phyloP scores from a whole-genome alignment of 2,797 vertebrate genomes.

The Momotus momota region DNA sequence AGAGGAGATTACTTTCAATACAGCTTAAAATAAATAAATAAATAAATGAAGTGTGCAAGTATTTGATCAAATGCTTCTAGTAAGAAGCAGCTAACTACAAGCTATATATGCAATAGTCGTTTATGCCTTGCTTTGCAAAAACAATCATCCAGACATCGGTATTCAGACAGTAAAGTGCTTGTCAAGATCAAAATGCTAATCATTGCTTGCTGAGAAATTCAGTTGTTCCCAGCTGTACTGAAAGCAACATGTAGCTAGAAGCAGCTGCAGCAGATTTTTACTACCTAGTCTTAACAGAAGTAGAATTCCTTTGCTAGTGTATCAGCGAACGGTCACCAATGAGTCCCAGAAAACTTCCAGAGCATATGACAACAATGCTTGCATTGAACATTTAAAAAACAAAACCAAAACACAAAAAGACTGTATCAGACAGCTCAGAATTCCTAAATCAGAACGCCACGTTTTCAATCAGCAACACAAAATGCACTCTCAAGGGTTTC shows the following conservation, averaged over 20 bases:
- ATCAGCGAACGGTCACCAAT: not conserved
- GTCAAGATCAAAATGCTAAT: slow-evolving; percentile 81
- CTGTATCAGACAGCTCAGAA: not conserved
- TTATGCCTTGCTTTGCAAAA: slow-evolving; percentile 63
- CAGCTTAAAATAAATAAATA: not conserved
- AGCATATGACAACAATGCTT: not conserved
- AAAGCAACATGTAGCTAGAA: slow-evolving; percentile 33
- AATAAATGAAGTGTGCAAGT: not conserved
- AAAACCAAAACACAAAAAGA: not conserved
- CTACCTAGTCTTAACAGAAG: slow-evolving; percentile 5
- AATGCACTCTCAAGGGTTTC: not conserved
- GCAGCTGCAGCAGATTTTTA: slow-evolving; percentile 44
- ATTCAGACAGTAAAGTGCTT: slow-evolving; percentile 75
- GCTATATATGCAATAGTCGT: slow-evolving; percentile 29
- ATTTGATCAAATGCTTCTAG: slow-evolving; percentile 54
- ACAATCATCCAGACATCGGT: slow-evolving; percentile 68
- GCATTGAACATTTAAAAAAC: not conserved
- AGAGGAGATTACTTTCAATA: slow-evolving; percentile 5
- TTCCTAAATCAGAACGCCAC: not conserved
- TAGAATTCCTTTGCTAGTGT: not conserved
- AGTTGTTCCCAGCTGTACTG: slow-evolving; percentile 63
- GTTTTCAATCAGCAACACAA: not conserved
- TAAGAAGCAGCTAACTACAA: slow-evolving; percentile 42
- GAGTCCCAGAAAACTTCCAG: not conserved
- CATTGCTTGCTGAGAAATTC: slow-evolving; percentile 70